These are phyloP conservation scores for Encarsia formosa DNA, from an alignment of 2,888 invertebrate genomes.

Conservation along the genomic window DNA sequence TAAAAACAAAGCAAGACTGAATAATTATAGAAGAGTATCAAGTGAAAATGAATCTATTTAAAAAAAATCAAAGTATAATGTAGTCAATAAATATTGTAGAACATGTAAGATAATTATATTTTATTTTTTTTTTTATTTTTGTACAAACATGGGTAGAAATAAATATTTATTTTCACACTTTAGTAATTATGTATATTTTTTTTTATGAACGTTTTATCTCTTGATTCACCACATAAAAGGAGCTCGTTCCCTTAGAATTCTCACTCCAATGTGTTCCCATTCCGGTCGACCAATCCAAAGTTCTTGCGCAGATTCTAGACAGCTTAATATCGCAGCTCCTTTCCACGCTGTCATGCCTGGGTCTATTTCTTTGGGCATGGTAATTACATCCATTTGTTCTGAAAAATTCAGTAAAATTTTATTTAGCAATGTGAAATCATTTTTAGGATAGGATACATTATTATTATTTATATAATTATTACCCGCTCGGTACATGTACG, in stretches of 20 bases:
- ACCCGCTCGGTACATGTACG: slow-evolving; percentile 70
- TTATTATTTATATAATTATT: slow-evolving; percentile 19
- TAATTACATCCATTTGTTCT: slow-evolving; percentile 84
- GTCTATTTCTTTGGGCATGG: slow-evolving; percentile 88
- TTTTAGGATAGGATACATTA: too few species aligned
- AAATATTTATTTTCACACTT: too few species aligned
- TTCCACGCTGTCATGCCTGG: slow-evolving; percentile 90
- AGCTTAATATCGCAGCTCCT: slow-evolving; percentile 89
- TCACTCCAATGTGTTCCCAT: slow-evolving; percentile 82
- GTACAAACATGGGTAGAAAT: too few species aligned
- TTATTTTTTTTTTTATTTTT: too few species aligned
- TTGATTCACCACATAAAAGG: slow-evolving; percentile 79
- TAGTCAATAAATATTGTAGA: too few species aligned
- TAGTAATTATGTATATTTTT: too few species aligned
- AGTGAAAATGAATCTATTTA: too few species aligned
- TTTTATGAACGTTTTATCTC: too few species aligned
- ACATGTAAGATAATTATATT: too few species aligned
- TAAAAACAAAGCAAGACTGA: too few species aligned
- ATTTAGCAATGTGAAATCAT: slow-evolving; percentile 1
- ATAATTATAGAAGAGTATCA: too few species aligned
- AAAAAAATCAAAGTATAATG: too few species aligned
- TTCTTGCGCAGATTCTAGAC: slow-evolving; percentile 88
- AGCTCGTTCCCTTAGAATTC: slow-evolving; percentile 82
- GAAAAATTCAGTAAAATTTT: slow-evolving; percentile 28
- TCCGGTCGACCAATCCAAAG: slow-evolving; percentile 84